These are phyloP conservation scores for Lerista edwardsae DNA, from an alignment of 2,797 vertebrate genomes.

Conservation along the genomic window DNA sequence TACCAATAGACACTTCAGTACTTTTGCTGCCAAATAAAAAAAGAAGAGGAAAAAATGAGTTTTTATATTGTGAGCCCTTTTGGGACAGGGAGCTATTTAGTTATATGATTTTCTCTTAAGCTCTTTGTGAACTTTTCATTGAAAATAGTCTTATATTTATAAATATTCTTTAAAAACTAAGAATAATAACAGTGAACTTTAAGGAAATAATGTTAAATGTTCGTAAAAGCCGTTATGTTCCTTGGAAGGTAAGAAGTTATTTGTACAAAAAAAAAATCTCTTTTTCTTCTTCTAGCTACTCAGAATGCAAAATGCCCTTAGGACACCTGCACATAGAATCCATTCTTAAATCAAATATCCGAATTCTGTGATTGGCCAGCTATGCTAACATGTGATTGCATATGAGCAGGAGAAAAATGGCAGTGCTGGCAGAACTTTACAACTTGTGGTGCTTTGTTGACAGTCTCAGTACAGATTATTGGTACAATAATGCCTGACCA, in stretches of 20 bases:
- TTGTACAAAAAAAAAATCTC: too few relatives aligned
- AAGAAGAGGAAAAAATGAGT: neutral
- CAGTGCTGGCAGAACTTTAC: neutral
- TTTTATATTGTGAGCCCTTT: too few relatives aligned
- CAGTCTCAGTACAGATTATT: neutral
- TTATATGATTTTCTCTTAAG: too few relatives aligned
- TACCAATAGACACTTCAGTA: slow-evolving; percentile 66
- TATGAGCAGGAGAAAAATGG: neutral
- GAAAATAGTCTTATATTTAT: too few relatives aligned
- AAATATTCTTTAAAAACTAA: too few relatives aligned
- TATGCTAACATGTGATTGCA: neutral
- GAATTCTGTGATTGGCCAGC: neutral
- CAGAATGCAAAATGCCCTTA: slow-evolving; percentile 24
- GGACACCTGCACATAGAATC: slow-evolving; percentile 23
- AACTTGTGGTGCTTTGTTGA: neutral
- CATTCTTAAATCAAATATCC: neutral
- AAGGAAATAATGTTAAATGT: slow-evolving; percentile 6
- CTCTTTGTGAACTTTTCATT: too few relatives aligned
- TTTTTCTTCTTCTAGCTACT: neutral
- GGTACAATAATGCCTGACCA: neutral
- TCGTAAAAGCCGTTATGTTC: slow-evolving; percentile 21
- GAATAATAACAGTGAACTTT: neutral
- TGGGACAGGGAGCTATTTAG: too few relatives aligned
- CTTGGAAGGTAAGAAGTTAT: neutral
- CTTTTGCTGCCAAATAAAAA: slow-evolving; percentile 56